Base-by-base conservation (phyloP, 2,113 vertebrate species). In the Eira barbara region DNA sequence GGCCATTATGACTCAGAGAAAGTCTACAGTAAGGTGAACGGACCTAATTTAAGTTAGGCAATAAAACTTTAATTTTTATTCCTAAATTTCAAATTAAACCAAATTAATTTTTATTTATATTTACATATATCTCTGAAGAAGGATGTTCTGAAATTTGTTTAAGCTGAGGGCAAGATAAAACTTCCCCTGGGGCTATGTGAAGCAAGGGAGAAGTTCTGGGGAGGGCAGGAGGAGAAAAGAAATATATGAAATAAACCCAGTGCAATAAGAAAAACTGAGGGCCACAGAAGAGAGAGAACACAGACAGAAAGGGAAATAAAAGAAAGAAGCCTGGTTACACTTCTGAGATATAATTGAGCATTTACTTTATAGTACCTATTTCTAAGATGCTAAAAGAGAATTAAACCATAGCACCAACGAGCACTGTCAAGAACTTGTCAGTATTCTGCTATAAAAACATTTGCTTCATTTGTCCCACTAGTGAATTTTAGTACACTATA, bases 391-490 rank as follows among this genome's bases (percentile, higher is more conserved):
- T 34, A 86, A 96, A 95, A 95, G 27, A 74, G 79, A 84, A 93
- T 52, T 95, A 84, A 96, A 95, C 27, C 45, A 67, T 11, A 85
- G 29, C 52, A 93, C 31, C 34, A 86, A 42, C 42, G 78, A 93
- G 12, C 47, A 91, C 23, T 25, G 18, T 36, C 52, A 88, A 86
- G 18, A 94, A 80, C 39, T 78, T 93, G 13, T 91, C 21, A 74
- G 67, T 11, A 49, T 78, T 65, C 49, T 3, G 18, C 76, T 91
- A 78, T 36, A 34, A 23, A 80, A 83, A 69, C 52, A 80, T 55
- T 96, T 76, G n/a, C 23, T 88, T 97, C 67, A 94, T 34, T 55
- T 96, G 59, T 63, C 27, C 27, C 27, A 95, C n/a, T 90, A 93
- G 31, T 83, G 14, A 95, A 79, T 73, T 92, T 71, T 52, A 74